Evolutionary conservation across 1,140 invertebrate genomes (phyloP), one percentile per base, ranked within the genome.

Genomic region (Melitaea cinxia): DNA sequence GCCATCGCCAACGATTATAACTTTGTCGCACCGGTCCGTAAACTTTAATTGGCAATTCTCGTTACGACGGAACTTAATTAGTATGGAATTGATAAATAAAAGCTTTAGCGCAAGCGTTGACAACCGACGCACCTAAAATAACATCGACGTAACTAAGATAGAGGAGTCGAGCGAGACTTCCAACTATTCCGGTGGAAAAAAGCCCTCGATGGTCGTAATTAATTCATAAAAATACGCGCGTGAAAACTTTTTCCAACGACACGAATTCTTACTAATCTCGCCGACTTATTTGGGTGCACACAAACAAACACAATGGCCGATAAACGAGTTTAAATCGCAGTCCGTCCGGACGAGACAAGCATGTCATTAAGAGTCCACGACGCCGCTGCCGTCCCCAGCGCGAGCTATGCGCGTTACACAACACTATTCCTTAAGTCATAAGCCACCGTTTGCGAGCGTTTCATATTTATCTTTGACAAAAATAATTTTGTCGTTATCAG

Each of bases 261-360:
- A 76, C 75, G 68, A 75, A 77, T 80, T 83, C 74, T 72, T 73
- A 74, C 73, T 75, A 78, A 80, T 80, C 73, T 75, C 72, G 65
- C 66, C 72, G 75, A 80, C 77, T 77, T 80, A 80, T 85, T 84
- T 81, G 82, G 74, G 74, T 73, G 73, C 80, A 72, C 65, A 73
- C 73, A 72, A 61, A 73, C 77, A 69, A 65, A 78, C 75, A 77
- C 82, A 82, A 82, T 82, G 73, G 71, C 72, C 78, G 76, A 75
- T 82, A 87, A 82, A 82, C 84, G 81, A 83, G 82, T 87, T 85
- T 87, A 82, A 85, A 87, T 83, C 83, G 83, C 73, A 77, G 71
- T 72, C 61, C 68, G 72, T 62, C 62, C 63, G 78, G 65, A 88
- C 85, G 85, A 82, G 85, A 86, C 85, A 65, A 77, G 83, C 78